phyloP scores from a whole-genome alignment of 2,113 vertebrate genomes.

The Euleptes europaea region DNA sequence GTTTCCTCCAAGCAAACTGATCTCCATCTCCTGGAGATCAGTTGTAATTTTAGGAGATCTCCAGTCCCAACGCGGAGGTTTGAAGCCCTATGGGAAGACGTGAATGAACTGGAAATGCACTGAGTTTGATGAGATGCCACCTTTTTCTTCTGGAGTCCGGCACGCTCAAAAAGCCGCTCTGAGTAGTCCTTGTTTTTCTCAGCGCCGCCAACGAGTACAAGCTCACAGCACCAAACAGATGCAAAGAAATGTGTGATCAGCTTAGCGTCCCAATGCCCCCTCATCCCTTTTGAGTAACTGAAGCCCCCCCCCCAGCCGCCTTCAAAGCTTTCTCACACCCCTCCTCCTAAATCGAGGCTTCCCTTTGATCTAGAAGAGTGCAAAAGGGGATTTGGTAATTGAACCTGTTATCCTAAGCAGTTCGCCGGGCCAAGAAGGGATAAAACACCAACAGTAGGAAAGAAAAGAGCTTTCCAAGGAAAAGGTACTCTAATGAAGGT shows the following conservation, averaged over 20 bases:
- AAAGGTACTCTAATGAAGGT: neutral
- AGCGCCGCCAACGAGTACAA: neutral
- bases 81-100: neutral
- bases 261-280: neutral
- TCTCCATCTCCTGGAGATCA: neutral
- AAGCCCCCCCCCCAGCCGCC: neutral
- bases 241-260: neutral
- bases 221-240: neutral
- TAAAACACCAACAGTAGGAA: neutral
- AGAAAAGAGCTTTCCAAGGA: neutral
- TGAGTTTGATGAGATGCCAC: neutral
- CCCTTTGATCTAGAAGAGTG: neutral
- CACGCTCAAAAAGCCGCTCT: neutral
- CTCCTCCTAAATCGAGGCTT: neutral
- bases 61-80: too few relatives aligned
- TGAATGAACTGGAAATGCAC: neutral
- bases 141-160: neutral
- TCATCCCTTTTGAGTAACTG: neutral
- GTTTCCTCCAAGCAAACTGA: too few relatives aligned
- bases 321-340: neutral
- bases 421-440: neutral
- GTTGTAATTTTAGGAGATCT: neutral
- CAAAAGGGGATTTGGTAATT: neutral
- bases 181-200: neutral
- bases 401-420: neutral